Evolutionary conservation across 2,797 vertebrate genomes (phyloP), one percentile per base, ranked within the genome.

Genomic region (Serranus cabrilla): DNA sequence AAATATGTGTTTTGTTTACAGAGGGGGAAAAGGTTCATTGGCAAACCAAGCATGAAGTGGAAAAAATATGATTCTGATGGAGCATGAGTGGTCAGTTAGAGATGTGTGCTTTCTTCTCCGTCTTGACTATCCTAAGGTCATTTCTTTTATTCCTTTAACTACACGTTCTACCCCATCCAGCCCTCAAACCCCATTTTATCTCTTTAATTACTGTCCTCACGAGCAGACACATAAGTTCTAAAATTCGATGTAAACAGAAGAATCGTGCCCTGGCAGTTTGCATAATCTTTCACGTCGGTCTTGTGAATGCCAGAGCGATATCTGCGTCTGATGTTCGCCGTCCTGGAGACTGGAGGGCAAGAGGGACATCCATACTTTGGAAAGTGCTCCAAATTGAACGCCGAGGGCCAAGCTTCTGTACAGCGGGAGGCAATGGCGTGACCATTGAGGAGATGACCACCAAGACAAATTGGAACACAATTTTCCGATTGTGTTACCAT

Each of bases 11-110:
- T 94, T 94, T 95, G 92, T 95, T 94, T 95, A 93, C 87, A 87
- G 87, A 85, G 79, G 81, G 84, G 66, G 85, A 65, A 78, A 72
- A 84, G 90, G 86, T 92, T 94, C 80, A 92, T 89, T 76, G 93
- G 89, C 87, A 94, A 95, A 93, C 93, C 93, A 94, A 93, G 93
- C 95, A 93, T 95, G 94, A 95, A 94, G 93, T 95, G 94, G 94
- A 95, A 95, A 92, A 93, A 95, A 95, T 94, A 93, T 93, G 93
- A 95, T 88, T 93, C 87, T 95, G 94, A 95, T 94, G 87, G 91
- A 92, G 92, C 85, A 46, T 94, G 94, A 95, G 91, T 92, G 95
- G 94, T 94, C 95, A 95, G 95, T 95, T 94, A 94, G 93, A 93
- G 90, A 93, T 84, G 91, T 90, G 90, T 84, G 91, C 91, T 90